Evolutionary conservation across 1,140 invertebrate species (phyloP), one percentile per base, ranked within the genome.

Genomic region (Aphelenchoides besseyi): DNA sequence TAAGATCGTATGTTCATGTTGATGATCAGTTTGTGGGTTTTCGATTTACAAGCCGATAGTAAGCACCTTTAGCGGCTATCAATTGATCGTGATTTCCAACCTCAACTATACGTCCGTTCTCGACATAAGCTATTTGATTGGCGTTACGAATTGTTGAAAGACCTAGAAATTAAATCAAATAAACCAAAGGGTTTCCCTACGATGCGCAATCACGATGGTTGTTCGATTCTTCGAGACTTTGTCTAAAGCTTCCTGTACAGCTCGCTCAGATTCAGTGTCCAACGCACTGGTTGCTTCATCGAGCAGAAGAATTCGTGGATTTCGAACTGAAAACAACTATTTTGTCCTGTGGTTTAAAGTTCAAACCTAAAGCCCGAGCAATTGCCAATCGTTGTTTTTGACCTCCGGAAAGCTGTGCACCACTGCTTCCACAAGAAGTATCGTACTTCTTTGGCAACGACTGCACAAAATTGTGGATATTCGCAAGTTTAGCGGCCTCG

Each of bases 401-500:
- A 5, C 66, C 67, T 9, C 63, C 67, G 5, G 29, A 9, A 26
- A 73, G 26, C 29, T 73, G 28, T 8, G 26, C 68, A 3, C 70
- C 36, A 18, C 69, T 36, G n/a, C 29, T 54, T 28, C 23, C 41
- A 41, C 3, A 29, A 23, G 32, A 26, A 28, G 18, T 8, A 77
- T 29, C 8, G 5, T 8, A 55, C 12, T 89, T 89, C 85, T 88
- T 75, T 1, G 91, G 91, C 54, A 92, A 82, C 1, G 87, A 85
- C 3, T 86, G 55, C 52, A 92, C 88, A 66, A 92, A 92, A 52
- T 89, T 87, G 78, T 92, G 91, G 69, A 91, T 91, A 79, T 92
- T 92, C 0, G 91, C 90, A 78, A 89, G 88, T 73, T 87, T 87
- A 0, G 91, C 90, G 1, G 89, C 90, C 68, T 18, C 59, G 8